These are phyloP conservation scores for Fistularia tabacaria DNA, from an alignment of 2,797 vertebrate species.

Conservation along the genomic window DNA sequence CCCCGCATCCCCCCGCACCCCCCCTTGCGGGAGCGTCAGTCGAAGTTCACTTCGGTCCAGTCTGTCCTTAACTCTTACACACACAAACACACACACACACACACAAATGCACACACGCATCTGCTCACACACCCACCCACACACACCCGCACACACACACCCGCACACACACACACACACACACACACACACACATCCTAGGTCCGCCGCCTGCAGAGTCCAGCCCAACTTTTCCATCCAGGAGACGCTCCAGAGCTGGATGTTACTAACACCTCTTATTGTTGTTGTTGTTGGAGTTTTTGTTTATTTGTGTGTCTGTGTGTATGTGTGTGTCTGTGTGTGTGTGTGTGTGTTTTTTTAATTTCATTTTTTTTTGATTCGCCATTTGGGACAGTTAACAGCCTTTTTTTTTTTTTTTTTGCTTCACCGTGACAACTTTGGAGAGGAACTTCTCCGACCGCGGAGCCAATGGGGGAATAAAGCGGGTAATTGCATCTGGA, in stretches of 20 bases:
- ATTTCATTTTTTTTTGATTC: neutral
- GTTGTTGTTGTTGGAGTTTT: slow-evolving; percentile 17
- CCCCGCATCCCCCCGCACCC: slow-evolving; percentile 56
- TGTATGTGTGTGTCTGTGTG: neutral
- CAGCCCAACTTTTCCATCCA: neutral
- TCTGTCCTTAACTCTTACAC: slow-evolving; percentile 23
- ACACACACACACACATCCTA: slow-evolving; percentile 6
- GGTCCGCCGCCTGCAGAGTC: neutral
- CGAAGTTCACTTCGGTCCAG: slow-evolving; percentile 58
- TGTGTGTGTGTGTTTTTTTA: neutral
- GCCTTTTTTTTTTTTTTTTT: slow-evolving; percentile 7
- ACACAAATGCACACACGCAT: slow-evolving; percentile 14
- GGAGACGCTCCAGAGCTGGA: slow-evolving; percentile 1
- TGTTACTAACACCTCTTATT: neutral
- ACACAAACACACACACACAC: slow-evolving; percentile 36
- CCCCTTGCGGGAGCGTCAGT: slow-evolving; percentile 47
- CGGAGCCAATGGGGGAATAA: slow-evolving; percentile 33
- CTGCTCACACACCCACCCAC: slow-evolving; percentile 11
- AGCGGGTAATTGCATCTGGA: slow-evolving; percentile 20
- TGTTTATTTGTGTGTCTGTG: neutral
- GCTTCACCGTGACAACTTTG: slow-evolving; percentile 22
- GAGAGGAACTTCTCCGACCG: slow-evolving; percentile 2
- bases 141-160: slow-evolving; percentile 6
- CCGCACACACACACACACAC: slow-evolving; percentile 8
- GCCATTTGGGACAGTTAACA: neutral